phyloP scores from a whole-genome alignment of 37 sponge, comb jelly and placozoan genomes.

The Haliclona indistincta region DNA sequence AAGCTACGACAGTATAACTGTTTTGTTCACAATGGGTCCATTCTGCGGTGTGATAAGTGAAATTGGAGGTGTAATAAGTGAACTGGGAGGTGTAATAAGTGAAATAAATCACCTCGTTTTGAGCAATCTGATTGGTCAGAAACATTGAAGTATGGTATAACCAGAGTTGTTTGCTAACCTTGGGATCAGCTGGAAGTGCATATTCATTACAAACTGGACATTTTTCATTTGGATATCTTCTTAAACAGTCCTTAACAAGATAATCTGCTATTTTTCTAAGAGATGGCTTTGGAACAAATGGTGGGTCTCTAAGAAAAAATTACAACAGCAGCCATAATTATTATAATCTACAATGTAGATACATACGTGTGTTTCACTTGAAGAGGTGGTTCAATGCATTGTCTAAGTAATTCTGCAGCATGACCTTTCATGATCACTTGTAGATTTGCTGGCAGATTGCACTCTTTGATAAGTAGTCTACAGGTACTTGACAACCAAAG shows the following conservation, averaged over 20 bases:
- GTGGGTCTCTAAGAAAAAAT: constrained; percentile 54
- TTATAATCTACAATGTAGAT: neutral
- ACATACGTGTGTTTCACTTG: constrained; percentile 62
- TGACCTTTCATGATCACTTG: constrained; percentile 61
- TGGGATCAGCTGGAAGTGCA: constrained; percentile 77
- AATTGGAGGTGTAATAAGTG: too few species aligned
- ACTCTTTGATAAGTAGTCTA: constrained; percentile 56
- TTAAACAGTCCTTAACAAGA: constrained; percentile 66
- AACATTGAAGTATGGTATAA: too few species aligned
- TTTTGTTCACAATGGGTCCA: too few species aligned
- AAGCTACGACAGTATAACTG: too few species aligned
- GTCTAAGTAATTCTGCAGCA: constrained; percentile 66
- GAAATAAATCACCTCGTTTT: too few species aligned
- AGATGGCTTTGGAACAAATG: constrained; percentile 82
- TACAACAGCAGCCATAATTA: neutral
- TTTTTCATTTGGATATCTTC: constrained; percentile 55
- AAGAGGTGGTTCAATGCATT: constrained; percentile 84
- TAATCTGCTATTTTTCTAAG: constrained; percentile 62
- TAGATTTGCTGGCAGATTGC: constrained; percentile 80
- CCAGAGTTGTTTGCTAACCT: too few species aligned
- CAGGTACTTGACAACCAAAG: too few species aligned
- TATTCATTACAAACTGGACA: constrained; percentile 79
- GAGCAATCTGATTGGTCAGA: too few species aligned
- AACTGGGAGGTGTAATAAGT: too few species aligned
- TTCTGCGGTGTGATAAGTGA: too few species aligned